Percentiles rank a stretch among this genome's conserved stretches.
phyloP scores from a whole-genome alignment of 1,140 invertebrate genomes.

The Coboldia fuscipes region DNA sequence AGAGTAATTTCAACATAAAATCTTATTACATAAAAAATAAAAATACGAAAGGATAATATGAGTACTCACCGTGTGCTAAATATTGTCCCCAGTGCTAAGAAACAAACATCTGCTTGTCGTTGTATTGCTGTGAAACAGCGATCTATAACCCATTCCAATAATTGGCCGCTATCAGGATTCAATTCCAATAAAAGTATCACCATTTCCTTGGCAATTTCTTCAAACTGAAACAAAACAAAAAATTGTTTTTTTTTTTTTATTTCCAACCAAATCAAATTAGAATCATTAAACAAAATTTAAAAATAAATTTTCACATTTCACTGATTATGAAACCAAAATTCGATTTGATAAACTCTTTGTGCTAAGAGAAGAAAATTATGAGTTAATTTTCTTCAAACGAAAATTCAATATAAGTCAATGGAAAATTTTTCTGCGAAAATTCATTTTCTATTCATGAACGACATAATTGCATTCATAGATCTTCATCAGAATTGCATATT shows the following conservation, averaged over 20 bases:
- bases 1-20: no score
- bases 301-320: background rate
- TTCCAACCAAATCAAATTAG: background rate
- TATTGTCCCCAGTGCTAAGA: conserved; percentile 82
- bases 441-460: no score
- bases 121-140: conserved; percentile 83
- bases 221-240: conserved; percentile 38
- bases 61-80: conserved; percentile 73
- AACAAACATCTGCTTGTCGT: conserved; percentile 85
- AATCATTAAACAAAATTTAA: background rate
- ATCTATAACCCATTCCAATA: conserved; percentile 95
- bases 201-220: conserved; percentile 76
- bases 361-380: no score
- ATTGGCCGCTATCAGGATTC: conserved; percentile 80
- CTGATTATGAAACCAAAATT: no score
- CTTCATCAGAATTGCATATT: no score
- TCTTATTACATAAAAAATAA: no score
- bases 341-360: no score
- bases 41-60: background rate
- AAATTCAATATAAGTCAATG: no score
- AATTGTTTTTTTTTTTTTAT: conserved; percentile 1
- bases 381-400: no score
- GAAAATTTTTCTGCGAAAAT: no score
- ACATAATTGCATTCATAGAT: no score
- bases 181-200: conserved; percentile 85